Evolutionary conservation across 2,888 invertebrate genomes (phyloP), one percentile per base, ranked within the genome.

Genomic region (Dolomedes plantarius): DNA sequence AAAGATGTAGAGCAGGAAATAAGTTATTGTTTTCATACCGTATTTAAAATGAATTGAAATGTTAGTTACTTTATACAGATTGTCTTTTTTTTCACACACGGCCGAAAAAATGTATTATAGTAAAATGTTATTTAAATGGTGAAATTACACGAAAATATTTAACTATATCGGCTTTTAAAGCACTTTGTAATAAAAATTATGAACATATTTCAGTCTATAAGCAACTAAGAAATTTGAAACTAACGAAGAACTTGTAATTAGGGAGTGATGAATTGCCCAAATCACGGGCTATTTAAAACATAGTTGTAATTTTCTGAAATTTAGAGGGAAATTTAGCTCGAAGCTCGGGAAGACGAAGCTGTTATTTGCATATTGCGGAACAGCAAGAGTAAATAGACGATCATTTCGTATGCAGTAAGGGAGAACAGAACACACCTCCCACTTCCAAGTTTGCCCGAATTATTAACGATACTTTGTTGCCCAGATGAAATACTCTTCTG

Each of bases 291-390:
- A 23, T 56, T 56, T 19, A 11, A 56, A 56, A 56, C 11, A 56
- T 56, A 23, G 3, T 11, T 6, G 23, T 23, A 56, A 23, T 56
- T 56, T 56, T 56, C 7, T 7, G 23, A 56, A 56, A 16, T 39
- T 67, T 56, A 19, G 77, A 28, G 36, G 9, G 50, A 67, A 65
- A 68, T 69, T 56, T 27, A 16, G 32, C 31, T 41, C 41, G 76
- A 36, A 67, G 76, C 23, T 31, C 28, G n/a, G 19, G n/a, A 68
- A 50, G 32, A 32, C n/a, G 28, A 50, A 9, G 2, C 16, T 1
- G 29, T 50, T 16, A 77, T 77, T 77, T 77, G 77, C 77, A 69
- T 77, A 77, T 67, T 36, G 19, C 36, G 56, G 16, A 69, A 56
- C 36, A 50, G 32, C n/a, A 62, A 68, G 36, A 50, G 46, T 16